These are phyloP conservation scores for Chloroclysta siterata DNA, from an alignment of 2,888 invertebrate genomes.

Conservation along the genomic window DNA sequence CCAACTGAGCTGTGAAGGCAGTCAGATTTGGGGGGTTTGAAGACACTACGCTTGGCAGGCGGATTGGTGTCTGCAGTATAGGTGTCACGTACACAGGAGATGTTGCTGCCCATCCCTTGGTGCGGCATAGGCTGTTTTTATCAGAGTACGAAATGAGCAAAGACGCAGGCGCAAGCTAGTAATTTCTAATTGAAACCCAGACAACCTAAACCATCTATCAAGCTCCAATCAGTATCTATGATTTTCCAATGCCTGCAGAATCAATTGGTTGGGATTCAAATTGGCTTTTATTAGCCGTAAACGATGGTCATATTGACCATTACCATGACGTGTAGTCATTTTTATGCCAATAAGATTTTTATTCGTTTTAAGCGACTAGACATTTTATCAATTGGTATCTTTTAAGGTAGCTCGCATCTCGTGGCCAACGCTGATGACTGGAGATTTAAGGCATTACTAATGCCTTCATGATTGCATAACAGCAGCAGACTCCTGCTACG, in stretches of 20 bases:
- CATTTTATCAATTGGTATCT: background rate
- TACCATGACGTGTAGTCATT: slow-evolving; percentile 9
- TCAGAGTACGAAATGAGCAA: background rate
- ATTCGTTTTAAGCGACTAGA: background rate
- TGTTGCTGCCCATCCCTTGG: too few species aligned
- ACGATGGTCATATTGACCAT: slow-evolving; percentile 14
- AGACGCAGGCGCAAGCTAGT: background rate
- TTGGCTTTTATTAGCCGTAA: slow-evolving; percentile 26
- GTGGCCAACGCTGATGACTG: too few species aligned
- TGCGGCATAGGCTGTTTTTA: background rate
- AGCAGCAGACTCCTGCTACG: too few species aligned
- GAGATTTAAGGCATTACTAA: too few species aligned
- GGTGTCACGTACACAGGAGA: too few species aligned
- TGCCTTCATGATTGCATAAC: too few species aligned
- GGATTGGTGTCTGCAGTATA: too few species aligned
- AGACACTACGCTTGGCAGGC: too few species aligned
- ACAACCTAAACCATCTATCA: slow-evolving; percentile 18
- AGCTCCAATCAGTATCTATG: slow-evolving; percentile 18
- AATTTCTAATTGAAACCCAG: slow-evolving; percentile 18
- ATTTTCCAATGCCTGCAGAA: slow-evolving; percentile 21
- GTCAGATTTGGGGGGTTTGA: too few species aligned
- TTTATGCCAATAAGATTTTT: slow-evolving; percentile 11
- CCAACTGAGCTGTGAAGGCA: too few species aligned
- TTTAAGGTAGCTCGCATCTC: background rate
- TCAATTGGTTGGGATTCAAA: slow-evolving; percentile 29